These are phyloP conservation scores for Lytechinus pictus DNA, from an alignment of 35 echinoderm and acorn worm genomes.

Conservation along the genomic window DNA sequence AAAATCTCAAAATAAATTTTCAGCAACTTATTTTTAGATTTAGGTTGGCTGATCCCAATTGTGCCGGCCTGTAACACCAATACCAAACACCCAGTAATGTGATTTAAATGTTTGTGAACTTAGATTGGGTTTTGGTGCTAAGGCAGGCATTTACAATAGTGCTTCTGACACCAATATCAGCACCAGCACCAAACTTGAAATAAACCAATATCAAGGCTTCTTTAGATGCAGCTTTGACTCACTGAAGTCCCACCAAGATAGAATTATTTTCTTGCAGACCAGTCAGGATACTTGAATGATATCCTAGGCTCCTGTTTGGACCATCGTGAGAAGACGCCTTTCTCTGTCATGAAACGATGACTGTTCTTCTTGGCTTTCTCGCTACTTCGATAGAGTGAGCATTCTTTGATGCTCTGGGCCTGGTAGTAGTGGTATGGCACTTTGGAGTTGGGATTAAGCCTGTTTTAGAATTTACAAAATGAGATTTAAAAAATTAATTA, in stretches of 20 bases:
- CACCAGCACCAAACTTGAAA: too few species aligned
- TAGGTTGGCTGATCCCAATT: too few species aligned
- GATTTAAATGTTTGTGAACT: too few species aligned
- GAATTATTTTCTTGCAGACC: slow-evolving; percentile 13
- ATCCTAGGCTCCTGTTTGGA: slow-evolving; percentile 57
- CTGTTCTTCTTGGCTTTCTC: slow-evolving; percentile 61
- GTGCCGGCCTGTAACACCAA: too few species aligned
- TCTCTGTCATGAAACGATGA: slow-evolving; percentile 92
- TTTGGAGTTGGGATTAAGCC: slow-evolving; percentile 37
- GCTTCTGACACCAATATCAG: too few species aligned
- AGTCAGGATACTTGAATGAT: slow-evolving; percentile 75
- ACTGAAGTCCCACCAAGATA: neutral
- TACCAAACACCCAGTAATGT: too few species aligned
- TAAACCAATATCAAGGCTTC: too few species aligned
- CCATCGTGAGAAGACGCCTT: slow-evolving; percentile 78
- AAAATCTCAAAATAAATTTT: too few species aligned
- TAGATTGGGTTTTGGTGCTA: too few species aligned
- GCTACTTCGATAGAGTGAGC: slow-evolving; percentile 58
- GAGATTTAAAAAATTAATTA: neutral
- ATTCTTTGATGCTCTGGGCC: slow-evolving; percentile 55
- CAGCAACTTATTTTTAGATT: too few species aligned
- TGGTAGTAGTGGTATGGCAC: slow-evolving; percentile 89
- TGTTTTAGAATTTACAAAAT: slow-evolving; percentile 18
- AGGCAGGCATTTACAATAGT: too few species aligned
- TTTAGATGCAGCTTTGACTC: too few species aligned